Base-by-base conservation (phyloP, 2,797 vertebrate genomes). In the Mormyrops boulengeri region DNA sequence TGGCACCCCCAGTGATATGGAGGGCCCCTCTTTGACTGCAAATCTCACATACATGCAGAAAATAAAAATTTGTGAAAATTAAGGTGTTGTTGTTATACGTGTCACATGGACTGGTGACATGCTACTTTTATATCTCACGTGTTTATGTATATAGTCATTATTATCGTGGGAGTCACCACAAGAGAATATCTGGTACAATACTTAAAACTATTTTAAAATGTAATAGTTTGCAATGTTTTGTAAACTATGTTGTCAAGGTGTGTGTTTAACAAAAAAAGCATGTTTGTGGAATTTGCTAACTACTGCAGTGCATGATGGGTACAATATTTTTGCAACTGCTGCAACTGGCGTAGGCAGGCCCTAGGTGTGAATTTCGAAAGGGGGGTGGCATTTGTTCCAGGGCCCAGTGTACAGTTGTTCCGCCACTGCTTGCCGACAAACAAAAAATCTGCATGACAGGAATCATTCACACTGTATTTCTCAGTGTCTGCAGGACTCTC, bases 401-500 rank as follows among this genome's bases (percentile, higher is more conserved):
- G 19, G 6, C 6, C 55, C 55, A 22, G 55, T 22, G n/a, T 60
- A 60, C 19, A 60, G 55, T 60, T 8, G 2, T 22, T 60, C 55
- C 19, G 6, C 55, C 55, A 60, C 19, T 7, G 55, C 55, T 60
- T 22, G 6, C 19, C 55, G 6, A 60, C 89, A 86, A 85, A 90
- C 52, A 85, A 88, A 91, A 82, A 89, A 85, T 92, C 88, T 44
- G 34, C 17, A n/a, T 44, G n/a, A 4, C 44, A 85, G 80, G 34
- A 84, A 44, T 84, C 41, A 22, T 8, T 47, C 80, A 2, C 41
- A 22, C 41, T 44, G 44, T 44, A 9, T 44, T 50, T 85, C 8
- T 62, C 66, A 34, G 26, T 38, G 12, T 73, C 86, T 90, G 30
- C 52, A 52, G 87, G 80, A 89, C 9, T 69, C 19, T 62, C n/a